These are phyloP conservation scores for Pangasianodon hypophthalmus DNA, from an alignment of 2,113 vertebrate genomes.

Conservation along the genomic window DNA sequence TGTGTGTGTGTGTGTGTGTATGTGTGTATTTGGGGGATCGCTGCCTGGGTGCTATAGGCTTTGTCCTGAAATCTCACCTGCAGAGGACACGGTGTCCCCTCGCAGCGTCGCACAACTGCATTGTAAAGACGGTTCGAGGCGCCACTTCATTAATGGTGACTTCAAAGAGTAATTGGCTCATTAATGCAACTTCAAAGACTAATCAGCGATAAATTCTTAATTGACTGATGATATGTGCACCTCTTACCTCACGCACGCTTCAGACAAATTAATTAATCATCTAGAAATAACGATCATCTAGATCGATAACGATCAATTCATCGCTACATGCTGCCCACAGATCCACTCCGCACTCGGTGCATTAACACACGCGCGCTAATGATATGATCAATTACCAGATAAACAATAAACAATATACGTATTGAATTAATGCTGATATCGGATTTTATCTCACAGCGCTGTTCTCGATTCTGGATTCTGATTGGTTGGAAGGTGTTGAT, in stretches of 20 bases:
- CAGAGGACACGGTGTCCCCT: background rate
- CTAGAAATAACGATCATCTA: background rate
- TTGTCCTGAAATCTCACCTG: background rate
- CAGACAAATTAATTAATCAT: slow-evolving; percentile 2
- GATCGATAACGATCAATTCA: background rate
- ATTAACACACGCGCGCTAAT: background rate
- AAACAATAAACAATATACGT: background rate
- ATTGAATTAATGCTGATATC: background rate
- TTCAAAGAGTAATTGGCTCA: slow-evolving; percentile 44
- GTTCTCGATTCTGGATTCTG: background rate
- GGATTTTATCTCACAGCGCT: background rate
- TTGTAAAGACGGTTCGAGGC: background rate
- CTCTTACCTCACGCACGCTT: background rate
- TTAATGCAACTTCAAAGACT: slow-evolving; percentile 50
- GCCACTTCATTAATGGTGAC: slow-evolving; percentile 33
- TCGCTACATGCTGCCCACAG: background rate
- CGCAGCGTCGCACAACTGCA: background rate
- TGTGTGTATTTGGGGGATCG: background rate
- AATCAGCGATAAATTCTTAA: slow-evolving; percentile 39
- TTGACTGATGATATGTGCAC: slow-evolving; percentile 40
- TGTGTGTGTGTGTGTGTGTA: background rate
- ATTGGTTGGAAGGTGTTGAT: background rate
- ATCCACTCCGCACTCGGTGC: background rate
- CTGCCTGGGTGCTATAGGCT: background rate
- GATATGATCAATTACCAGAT: no score